phyloP scores from a whole-genome alignment of 2,888 invertebrate genomes.

The Eristalis intricaria region DNA sequence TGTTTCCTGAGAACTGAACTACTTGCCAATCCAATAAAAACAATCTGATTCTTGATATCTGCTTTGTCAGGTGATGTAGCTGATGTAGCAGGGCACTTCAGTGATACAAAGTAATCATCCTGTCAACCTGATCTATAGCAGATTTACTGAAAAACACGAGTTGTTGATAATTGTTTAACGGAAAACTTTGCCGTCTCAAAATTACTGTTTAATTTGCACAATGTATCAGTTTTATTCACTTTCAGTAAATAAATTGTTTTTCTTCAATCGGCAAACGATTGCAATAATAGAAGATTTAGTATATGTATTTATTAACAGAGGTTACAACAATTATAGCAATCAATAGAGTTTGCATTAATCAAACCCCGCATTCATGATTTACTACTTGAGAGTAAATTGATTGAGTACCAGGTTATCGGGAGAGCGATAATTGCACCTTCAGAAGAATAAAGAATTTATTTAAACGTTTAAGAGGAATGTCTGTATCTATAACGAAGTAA shows the following conservation, averaged over 20 bases:
- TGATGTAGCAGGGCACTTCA: neutral
- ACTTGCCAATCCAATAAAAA: neutral
- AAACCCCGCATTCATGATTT: conserved; percentile 26
- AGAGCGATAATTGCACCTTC: conserved; percentile 2
- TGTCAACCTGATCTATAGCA: neutral
- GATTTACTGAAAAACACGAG: neutral
- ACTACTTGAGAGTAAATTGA: neutral
- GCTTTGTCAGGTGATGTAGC: neutral
- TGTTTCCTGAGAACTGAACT: conserved; percentile 19
- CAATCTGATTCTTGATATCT: neutral
- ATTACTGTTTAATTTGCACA: conserved; percentile 9
- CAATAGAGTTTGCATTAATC: conserved; percentile 13
- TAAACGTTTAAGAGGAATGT: neutral
- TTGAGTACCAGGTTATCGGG: neutral
- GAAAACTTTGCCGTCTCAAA: neutral
- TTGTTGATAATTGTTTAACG: conserved; percentile 5
- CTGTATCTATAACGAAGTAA: neutral
- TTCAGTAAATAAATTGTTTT: conserved; percentile 24
- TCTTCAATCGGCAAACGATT: neutral
- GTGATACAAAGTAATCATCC: conserved; percentile 17
- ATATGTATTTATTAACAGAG: conserved; percentile 1
- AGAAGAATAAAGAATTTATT: conserved; percentile 6
- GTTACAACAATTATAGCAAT: conserved; percentile 31
- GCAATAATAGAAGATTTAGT: conserved; percentile 17
- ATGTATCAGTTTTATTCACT: neutral